Percentiles rank a stretch among this genome's conserved stretches.
Evolutionary conservation across 2,888 invertebrate genomes (phyloP).

Genomic region (Sesamia inferens): DNA sequence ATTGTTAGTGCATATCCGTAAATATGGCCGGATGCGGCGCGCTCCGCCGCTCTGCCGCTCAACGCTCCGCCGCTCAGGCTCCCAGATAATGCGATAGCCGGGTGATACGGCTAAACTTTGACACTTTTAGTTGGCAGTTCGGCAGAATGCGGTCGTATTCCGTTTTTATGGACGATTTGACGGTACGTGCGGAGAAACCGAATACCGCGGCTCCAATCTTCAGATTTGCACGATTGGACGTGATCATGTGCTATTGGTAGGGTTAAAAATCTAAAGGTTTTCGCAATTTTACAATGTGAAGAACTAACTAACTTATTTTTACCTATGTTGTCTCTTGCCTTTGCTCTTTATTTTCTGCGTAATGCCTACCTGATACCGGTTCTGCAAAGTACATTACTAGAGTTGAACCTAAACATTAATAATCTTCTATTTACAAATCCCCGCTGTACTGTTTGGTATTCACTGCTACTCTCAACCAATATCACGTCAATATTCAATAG

Average conservation of each 20-base stretch:
- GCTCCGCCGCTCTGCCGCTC: not conserved
- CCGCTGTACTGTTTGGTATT: not conserved
- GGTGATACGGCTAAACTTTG: constrained; percentile 61
- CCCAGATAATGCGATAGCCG: constrained; percentile 57
- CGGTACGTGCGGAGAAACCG: constrained; percentile 53
- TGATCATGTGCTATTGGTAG: constrained; percentile 17
- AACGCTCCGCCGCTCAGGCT: constrained; percentile 37
- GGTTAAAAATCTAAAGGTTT: constrained; percentile 5
- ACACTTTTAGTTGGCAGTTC: constrained; percentile 60
- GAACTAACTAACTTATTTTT: not conserved
- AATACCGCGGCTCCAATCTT: constrained; percentile 34
- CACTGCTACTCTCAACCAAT: not conserved
- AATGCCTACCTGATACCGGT: not conserved
- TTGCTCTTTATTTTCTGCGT: not conserved
- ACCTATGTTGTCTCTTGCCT: too few relatives aligned
- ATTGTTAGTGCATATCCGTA: constrained; percentile 62
- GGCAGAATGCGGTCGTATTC: constrained; percentile 56
- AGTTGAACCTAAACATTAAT: not conserved
- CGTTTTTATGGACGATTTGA: constrained; percentile 61
- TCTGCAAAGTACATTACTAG: not conserved
- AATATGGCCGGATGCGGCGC: constrained; percentile 56
- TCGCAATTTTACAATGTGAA: not conserved
- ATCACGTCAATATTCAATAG: constrained; percentile 7
- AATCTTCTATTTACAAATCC: not conserved
- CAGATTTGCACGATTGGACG: constrained; percentile 32